Evolutionary conservation across 2,113 vertebrate species (phyloP), one percentile per base, ranked within the genome.

Genomic region (Tonatia bakeri): DNA sequence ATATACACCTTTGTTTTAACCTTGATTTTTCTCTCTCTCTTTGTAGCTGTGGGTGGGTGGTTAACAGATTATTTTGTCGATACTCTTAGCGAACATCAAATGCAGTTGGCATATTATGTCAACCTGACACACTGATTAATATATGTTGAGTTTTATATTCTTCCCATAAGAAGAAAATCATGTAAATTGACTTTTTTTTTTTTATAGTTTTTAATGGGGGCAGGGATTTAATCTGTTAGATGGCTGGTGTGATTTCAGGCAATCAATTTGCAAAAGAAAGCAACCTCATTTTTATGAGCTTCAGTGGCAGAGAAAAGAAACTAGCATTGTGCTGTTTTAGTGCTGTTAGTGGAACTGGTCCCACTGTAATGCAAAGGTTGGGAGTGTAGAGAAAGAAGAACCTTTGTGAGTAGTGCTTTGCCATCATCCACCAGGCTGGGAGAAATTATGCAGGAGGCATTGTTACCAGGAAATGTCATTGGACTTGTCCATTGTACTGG

Each of bases 181-280:
- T 90, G 36, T 59, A 80, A 43, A 17, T 14, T 38, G 40, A 2
- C 79, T 67, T 76, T 81, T 96, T 80, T 86, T 86, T 91, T 70
- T 24, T 43, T 22, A 5, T 81, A 82, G 67, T 7, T 56, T 94
- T 88, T 91, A 91, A 83, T 75, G 3, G 16, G 52, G 22, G 64
- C 31, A 54, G 38, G 26, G 24, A 12, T 45, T 97, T 98, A 83
- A 43, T 59, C 82, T 90, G 64, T 89, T 90, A 82, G 81, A 28
- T 36, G 0, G 45, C 94, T 95, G 79, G 26, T 94, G 59, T 38
- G 94, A 61, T 96, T 95, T 86, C 31, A 7, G 90, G 73, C 93
- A 94, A 43, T 43, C 47, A 4, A 5, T 54, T 54, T 84, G 93
- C 82, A 87, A 96, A 91, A 96, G n/a, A 97, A n/a, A n/a, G 79